Conservation (phyloP, 2,113 vertebrate genomes). For the Saiga tatarica region DNA sequence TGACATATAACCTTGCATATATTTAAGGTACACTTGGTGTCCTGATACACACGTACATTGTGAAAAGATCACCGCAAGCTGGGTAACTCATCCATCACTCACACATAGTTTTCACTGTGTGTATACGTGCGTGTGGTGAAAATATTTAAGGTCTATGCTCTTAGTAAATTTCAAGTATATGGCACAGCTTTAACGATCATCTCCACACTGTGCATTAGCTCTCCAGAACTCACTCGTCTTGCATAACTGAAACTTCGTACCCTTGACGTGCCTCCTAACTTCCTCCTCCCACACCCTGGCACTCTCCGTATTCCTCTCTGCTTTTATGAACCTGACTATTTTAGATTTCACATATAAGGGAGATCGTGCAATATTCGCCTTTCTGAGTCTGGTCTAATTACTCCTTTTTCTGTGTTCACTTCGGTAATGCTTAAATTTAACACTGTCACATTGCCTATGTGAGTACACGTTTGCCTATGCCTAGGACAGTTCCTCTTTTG, state of each 20-base stretch:
- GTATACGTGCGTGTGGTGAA: neutral
- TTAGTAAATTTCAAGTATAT: neutral
- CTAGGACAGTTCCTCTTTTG: neutral
- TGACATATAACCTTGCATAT: neutral
- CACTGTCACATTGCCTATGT: neutral
- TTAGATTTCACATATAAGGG: neutral
- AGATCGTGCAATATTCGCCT: neutral
- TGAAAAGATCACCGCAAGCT: neutral
- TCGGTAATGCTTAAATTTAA: slow-evolving; percentile 25
- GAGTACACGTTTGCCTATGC: neutral
- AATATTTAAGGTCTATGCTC: neutral
- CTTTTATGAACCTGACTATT: neutral
- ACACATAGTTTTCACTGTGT: neutral
- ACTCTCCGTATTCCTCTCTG: neutral
- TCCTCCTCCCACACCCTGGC: neutral
- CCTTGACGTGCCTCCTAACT: neutral
- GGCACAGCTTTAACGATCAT: neutral
- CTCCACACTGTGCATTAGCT: neutral
- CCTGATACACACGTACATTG: neutral
- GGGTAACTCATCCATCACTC: neutral
- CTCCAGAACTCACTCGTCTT: neutral
- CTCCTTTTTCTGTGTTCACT: neutral
- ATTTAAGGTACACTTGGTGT: neutral
- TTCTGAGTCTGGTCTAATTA: neutral
- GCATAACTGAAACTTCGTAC: neutral